Base-by-base conservation (phyloP, 2,888 invertebrate genomes). In the Galerucella calmariensis region DNA sequence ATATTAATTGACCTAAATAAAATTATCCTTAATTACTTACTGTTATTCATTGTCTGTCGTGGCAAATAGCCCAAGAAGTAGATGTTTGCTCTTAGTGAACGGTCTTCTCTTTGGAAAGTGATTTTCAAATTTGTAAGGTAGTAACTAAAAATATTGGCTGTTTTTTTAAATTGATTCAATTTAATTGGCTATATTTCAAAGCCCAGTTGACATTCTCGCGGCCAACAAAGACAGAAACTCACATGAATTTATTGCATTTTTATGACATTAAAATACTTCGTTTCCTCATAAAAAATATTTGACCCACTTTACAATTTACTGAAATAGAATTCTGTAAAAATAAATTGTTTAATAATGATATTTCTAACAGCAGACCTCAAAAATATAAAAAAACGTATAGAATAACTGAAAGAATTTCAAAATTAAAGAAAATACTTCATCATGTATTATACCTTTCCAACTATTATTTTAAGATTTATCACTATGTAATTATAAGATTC, bases 211-310 rank as follows among this genome's bases (percentile, higher is more conserved):
- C 70, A 53, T 12, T 35, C 63, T 70, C 41, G 35, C 20, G 24
- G 53, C 61, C 24, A 63, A 69, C n/a, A 51, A 69, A 46, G 51
- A 65, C 20, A n/a, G 48, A 58, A 69, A 58, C 69, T 14, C 10
- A 35, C 46, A 35, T 41, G 24, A 65, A 71, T 71, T 65, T 71
- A 71, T 51, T 48, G 63, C 51, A 70, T 48, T 65, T 65, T 65
- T 71, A 65, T 70, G 20, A 44, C 65, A 58, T 65, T 71, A 58
- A 71, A 56, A 71, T 59, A 71, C 56, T 70, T 44, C n/a, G 58
- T 56, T 65, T 70, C n/a, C 44, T 20, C 63, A 58, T 61, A 71
- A 71, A 71, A 71, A 65, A 53, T 44, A 6, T 69, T 71, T 58
- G 66, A 71, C 71, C 71, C 27, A 65, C 14, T 71, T 71, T 46